A percentile compares a stretch with the other conserved stretches of the same genome.
Conservation (phyloP, 37 sponge, comb jelly and placozoan species). For the Theonella swinhoei region DNA sequence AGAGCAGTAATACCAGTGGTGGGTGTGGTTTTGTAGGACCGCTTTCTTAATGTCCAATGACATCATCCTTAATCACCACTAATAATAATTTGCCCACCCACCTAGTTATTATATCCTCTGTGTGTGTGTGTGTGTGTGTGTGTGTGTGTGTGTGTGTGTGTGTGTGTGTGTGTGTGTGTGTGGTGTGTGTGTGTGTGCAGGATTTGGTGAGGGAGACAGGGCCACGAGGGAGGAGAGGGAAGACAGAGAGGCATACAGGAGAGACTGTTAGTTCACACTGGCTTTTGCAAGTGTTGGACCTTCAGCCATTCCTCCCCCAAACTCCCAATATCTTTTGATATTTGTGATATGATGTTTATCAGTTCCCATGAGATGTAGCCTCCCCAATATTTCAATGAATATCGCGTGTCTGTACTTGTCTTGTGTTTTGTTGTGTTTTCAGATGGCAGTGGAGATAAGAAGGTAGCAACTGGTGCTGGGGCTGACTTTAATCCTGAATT, state of each 20-base stretch:
- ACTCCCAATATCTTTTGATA: no score
- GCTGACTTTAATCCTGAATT: not conserved
- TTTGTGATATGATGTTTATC: no score
- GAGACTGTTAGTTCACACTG: not conserved
- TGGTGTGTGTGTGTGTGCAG: no score
- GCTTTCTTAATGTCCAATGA: slow-evolving; percentile 69
- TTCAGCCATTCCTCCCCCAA: no score
- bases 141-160: not conserved
- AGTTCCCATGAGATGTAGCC: no score
- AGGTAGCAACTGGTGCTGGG: not conserved
- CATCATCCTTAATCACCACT: slow-evolving; percentile 23
- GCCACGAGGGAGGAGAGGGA: slow-evolving; percentile 39
- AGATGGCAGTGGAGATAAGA: not conserved
- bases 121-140: not conserved
- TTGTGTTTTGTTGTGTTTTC: not conserved
- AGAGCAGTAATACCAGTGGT: no score
- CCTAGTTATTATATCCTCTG: not conserved
- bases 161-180: not conserved
- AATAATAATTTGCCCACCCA: slow-evolving; percentile 26
- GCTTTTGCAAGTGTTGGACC: not conserved
- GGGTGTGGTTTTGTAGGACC: no score
- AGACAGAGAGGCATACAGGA: slow-evolving; percentile 57
- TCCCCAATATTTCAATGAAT: no score
- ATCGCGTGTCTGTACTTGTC: no score
- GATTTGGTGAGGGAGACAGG: slow-evolving; percentile 15